These are phyloP conservation scores for Seira sanloemensis DNA, from an alignment of 2,888 invertebrate species.

Conservation along the genomic window DNA sequence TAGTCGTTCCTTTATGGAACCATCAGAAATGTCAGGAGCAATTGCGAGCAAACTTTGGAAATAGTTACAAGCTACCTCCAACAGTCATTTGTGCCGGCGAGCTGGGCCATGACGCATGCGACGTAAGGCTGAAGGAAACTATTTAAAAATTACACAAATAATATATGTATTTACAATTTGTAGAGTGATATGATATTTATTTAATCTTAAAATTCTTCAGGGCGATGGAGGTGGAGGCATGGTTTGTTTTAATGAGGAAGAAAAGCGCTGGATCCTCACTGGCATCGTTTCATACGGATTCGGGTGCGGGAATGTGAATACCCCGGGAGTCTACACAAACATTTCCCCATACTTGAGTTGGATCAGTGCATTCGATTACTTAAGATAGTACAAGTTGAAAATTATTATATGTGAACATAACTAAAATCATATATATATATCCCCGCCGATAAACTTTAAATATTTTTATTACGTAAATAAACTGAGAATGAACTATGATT, in stretches of 20 bases:
- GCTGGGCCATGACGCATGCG: constrained; percentile 76
- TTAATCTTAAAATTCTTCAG: constrained; percentile 73
- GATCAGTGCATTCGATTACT: constrained; percentile 74
- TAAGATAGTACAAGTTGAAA: no score
- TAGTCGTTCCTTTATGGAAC: constrained; percentile 76
- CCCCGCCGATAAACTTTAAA: no score
- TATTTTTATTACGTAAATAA: no score
- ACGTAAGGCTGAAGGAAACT: constrained; percentile 75
- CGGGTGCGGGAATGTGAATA: constrained; percentile 73
- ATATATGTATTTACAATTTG: no score
- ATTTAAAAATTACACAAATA: no score
- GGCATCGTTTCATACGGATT: constrained; percentile 75
- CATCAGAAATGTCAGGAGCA: constrained; percentile 75
- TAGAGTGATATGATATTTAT: no score
- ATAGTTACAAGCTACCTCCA: constrained; percentile 75
- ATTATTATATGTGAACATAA: no score
- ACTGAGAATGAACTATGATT: no score
- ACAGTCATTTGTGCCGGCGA: constrained; percentile 76
- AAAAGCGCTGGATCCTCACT: constrained; percentile 76
- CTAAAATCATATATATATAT: no score
- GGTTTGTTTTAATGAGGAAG: constrained; percentile 75
- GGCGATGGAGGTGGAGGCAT: constrained; percentile 77
- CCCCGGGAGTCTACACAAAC: constrained; percentile 76
- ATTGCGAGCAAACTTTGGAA: constrained; percentile 75
- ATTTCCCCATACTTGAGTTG: constrained; percentile 75